Evolutionary conservation across 2,797 vertebrate species (phyloP), one percentile per base, ranked within the genome.

Genomic region (Chaetophractus vellerosus): DNA sequence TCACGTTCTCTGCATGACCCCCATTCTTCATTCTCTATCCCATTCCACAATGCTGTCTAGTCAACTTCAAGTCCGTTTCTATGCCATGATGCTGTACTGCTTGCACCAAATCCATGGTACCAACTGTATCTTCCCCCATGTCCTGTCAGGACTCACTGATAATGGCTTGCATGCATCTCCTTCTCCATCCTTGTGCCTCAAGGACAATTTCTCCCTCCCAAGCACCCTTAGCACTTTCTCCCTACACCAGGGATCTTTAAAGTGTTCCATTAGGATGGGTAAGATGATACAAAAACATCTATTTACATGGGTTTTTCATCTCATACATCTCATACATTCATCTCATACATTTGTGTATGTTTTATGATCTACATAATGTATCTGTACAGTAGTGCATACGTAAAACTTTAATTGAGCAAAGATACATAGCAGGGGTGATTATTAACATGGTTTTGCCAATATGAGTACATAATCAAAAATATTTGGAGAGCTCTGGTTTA

Each of bases 391-490:
- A 72, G 10, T 48, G 76, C 33, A 79, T 9, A 79, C 3, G 50
- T 63, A 91, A 80, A 90, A 86, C 33, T 71, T 74, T 75, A 79
- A 74, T 61, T 57, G 5, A 92, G 63, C 69, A 52, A 74, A 74
- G 83, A 66, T 23, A 7, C 10, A 9, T 61, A 90, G 48, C 48
- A 74, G 31, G 12, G 4, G 5, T 24, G 5, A 10, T 89, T 87
- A 75, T 31, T 94, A 50, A 89, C 87, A 36, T 55, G 9, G 68
- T 71, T 69, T 38, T 84, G 14, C 55, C 63, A 59, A 75, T 0
- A 80, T 16, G 26, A 3, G 19, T 6, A 83, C 2, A 94, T 4
- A 84, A 71, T 79, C 19, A 76, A 64, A 48, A 61, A 64, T 45
- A 8, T 59, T 9, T 80, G n/a, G n/a, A 79, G 38, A 41, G 41